phyloP scores from a whole-genome alignment of 1,140 invertebrate species.

The Zaprionus inermis region DNA sequence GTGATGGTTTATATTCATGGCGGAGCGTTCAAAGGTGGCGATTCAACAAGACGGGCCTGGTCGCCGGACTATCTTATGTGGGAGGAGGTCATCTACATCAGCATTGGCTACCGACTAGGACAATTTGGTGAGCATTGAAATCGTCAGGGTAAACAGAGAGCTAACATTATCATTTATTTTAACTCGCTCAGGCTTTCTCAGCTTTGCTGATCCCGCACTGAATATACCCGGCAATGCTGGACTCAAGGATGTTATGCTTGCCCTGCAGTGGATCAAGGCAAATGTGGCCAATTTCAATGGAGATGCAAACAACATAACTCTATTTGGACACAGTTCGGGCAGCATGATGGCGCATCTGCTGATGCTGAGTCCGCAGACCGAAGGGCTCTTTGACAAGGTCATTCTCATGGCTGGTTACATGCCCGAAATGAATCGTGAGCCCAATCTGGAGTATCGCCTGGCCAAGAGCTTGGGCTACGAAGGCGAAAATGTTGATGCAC shows the following conservation, averaged over 20 bases:
- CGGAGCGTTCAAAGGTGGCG: constrained; percentile 86
- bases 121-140: constrained; percentile 70
- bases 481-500: constrained; percentile 53
- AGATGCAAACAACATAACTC: constrained; percentile 85
- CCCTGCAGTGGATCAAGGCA: constrained; percentile 86
- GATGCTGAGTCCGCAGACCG: constrained; percentile 61
- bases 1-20: constrained; percentile 90
- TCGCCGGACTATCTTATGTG: constrained; percentile 86
- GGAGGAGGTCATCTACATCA: constrained; percentile 84
- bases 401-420: constrained; percentile 86
- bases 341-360: constrained; percentile 76
- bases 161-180: neutral
- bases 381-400: constrained; percentile 86
- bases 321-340: constrained; percentile 86
- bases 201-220: constrained; percentile 87
- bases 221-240: constrained; percentile 86
- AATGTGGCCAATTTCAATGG: constrained; percentile 87
- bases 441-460: constrained; percentile 60
- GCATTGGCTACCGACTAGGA: constrained; percentile 84
- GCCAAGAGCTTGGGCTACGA: constrained; percentile 69
- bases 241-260: constrained; percentile 85
- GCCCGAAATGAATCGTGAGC: constrained; percentile 56
- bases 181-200: constrained; percentile 81
- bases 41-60: constrained; percentile 63
- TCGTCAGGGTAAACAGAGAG: neutral